Base-by-base conservation (phyloP, 2,113 vertebrate genomes). In the Myocastor coypus region DNA sequence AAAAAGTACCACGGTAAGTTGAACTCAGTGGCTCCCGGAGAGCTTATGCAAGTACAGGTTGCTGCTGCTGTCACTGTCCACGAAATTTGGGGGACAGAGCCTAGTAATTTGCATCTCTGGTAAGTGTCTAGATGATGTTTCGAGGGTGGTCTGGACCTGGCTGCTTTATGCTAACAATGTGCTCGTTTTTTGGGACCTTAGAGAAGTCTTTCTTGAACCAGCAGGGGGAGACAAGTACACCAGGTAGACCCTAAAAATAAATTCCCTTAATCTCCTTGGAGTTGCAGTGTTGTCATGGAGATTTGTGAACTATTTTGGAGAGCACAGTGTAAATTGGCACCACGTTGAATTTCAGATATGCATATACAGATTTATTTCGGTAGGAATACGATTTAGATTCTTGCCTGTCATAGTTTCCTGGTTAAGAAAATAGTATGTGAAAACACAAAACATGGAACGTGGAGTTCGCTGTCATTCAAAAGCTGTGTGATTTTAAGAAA, bases 171-270 rank as follows among this genome's bases (percentile, higher is more conserved):
- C 17, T 57, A 57, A 17, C 55, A 57, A 3, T 19, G 55, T 19
- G 16, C 55, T 57, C 16, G 19, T 19, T 57, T 57, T 57, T 78
- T 55, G 64, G 64, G 80, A 91, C 16, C 30, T 42, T 34, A 64
- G 68, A 69, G 24, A 71, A 50, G 52, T 73, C 73, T 83, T 78
- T 85, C 17, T 95, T 95, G 91, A 93, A 81, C 80, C 96, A 95
- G 73, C 59, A 96, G 87, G 17, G 52, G 92, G 86, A 96, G 83
- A 91, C 66, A 95, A 88, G 12, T 75, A 61, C 89, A 73, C 63
- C 66, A 87, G 52, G 40, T 63, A 52, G n/a, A 50, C 26, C 46
- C 66, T 80, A 61, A 95, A 87, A 94, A 82, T 85, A 87, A 91
- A 88, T 77, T 37, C 37, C 30, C 13, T 85, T 66, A 57, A 84